Evolutionary conservation across 2,888 invertebrate species (phyloP).

Genomic region (Caenorhabditis sp.): DNA sequence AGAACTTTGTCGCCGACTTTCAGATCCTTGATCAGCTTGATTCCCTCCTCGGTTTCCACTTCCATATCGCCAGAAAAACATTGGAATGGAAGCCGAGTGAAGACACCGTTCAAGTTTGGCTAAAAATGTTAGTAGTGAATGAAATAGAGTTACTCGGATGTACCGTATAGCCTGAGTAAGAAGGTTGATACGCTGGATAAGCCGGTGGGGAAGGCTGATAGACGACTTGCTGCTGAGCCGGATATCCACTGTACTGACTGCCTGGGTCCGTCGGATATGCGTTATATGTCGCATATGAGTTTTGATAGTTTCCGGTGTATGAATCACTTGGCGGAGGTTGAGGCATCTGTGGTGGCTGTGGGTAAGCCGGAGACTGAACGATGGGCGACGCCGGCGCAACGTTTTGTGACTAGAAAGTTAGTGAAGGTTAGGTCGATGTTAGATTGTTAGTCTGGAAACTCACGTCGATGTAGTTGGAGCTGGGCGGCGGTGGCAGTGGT

Average conservation of each 20-base stretch:
- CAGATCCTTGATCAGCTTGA: slow-evolving; percentile 72
- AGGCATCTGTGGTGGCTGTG: slow-evolving; percentile 29
- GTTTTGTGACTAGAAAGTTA: slow-evolving; percentile 56
- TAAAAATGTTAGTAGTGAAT: slow-evolving; percentile 2
- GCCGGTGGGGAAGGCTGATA: too few species aligned
- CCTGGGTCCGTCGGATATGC: slow-evolving; percentile 30
- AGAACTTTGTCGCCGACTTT: slow-evolving; percentile 74
- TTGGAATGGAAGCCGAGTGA: slow-evolving; percentile 66
- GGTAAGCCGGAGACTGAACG: slow-evolving; percentile 34
- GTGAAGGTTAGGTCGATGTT: slow-evolving; percentile 13
- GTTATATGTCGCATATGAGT: slow-evolving; percentile 18
- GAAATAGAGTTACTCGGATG: background rate
- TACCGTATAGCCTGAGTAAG: slow-evolving; percentile 33
- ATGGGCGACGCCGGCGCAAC: slow-evolving; percentile 43
- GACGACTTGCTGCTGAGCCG: slow-evolving; percentile 41
- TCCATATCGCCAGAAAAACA: slow-evolving; percentile 76
- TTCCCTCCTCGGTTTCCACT: slow-evolving; percentile 70
- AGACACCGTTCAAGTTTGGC: slow-evolving; percentile 64
- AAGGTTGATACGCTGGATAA: slow-evolving; percentile 50
- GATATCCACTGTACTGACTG: slow-evolving; percentile 50
- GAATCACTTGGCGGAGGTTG: slow-evolving; percentile 39
- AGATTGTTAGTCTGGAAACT: slow-evolving; percentile 22
- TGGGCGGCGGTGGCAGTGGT: slow-evolving; percentile 53
- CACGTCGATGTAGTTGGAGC: slow-evolving; percentile 46
- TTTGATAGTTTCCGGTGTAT: slow-evolving; percentile 30